A percentile compares a stretch with the other conserved stretches of the same genome.
Conservation (phyloP, 2,113 vertebrate genomes). For the Semnornis frantzii region DNA sequence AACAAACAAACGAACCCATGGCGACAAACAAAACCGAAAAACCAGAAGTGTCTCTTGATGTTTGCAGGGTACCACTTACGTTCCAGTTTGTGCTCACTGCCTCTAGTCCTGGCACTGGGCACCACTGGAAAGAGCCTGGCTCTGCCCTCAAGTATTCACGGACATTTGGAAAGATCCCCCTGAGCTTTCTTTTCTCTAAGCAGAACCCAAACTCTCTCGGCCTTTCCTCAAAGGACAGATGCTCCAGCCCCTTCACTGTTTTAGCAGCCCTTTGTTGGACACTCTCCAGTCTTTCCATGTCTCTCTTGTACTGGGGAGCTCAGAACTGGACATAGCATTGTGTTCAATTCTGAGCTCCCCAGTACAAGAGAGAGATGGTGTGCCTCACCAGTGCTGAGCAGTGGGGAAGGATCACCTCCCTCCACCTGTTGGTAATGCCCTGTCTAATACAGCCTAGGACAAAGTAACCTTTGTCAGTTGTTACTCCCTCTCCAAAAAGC, state of each 20-base stretch:
- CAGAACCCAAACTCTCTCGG: not conserved
- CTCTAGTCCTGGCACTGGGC: not conserved
- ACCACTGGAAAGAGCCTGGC: not conserved
- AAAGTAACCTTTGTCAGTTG: too few species aligned
- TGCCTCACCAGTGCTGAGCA: not conserved
- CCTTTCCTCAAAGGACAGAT: not conserved
- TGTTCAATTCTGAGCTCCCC: too few species aligned
- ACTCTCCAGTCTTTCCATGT: not conserved
- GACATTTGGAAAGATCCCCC: fast-evolving
- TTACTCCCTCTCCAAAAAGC: not conserved
- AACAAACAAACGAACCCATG: not conserved
- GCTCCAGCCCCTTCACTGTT: not conserved
- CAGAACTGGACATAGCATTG: not conserved
- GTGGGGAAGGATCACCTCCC: not conserved
- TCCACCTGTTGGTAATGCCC: not conserved
- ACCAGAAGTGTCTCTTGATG: not conserved
- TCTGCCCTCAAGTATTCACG: not conserved
- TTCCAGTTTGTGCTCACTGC: not conserved
- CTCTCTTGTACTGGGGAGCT: not conserved
- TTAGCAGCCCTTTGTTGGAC: not conserved
- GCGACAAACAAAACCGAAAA: too few species aligned
- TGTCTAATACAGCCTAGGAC: not conserved
- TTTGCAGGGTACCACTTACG: not conserved
- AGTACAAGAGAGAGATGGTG: too few species aligned
- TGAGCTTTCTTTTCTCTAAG: not conserved